phyloP scores from a whole-genome alignment of 2,113 vertebrate species.

The Tursiops truncatus region DNA sequence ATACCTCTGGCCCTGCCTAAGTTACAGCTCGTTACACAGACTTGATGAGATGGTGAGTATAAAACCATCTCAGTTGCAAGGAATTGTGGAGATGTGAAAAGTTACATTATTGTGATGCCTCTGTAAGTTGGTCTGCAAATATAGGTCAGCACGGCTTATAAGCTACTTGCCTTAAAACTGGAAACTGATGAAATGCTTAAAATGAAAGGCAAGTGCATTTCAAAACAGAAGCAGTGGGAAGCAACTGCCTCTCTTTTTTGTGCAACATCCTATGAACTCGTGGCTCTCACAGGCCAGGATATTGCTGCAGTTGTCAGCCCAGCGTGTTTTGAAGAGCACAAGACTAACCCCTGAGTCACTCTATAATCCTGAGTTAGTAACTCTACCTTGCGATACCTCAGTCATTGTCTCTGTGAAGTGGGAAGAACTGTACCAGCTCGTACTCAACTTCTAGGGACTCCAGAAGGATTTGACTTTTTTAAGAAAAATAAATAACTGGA shows the following conservation, averaged over 20 bases:
- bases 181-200: constrained; percentile 50
- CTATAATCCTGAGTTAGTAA: background rate
- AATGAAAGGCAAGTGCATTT: constrained; percentile 32
- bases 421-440: background rate
- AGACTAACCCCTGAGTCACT: background rate
- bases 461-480: background rate
- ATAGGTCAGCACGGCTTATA: background rate
- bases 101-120: background rate
- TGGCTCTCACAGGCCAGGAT: background rate
- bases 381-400: background rate
- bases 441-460: background rate
- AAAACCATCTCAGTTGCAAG: constrained; percentile 17
- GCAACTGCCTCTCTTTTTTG: constrained; percentile 36
- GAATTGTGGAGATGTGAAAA: background rate
- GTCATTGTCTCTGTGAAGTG: background rate
- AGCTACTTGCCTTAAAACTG: constrained; percentile 55
- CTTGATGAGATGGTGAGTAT: background rate
- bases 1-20: background rate
- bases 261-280: constrained; percentile 44
- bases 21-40: background rate
- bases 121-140: background rate
- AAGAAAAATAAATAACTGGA: background rate
- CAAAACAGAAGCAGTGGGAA: constrained; percentile 53
- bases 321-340: background rate
- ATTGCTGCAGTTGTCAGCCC: background rate